Conservation (phyloP, 2,113 vertebrate species). For the Terrapene triunguis region DNA sequence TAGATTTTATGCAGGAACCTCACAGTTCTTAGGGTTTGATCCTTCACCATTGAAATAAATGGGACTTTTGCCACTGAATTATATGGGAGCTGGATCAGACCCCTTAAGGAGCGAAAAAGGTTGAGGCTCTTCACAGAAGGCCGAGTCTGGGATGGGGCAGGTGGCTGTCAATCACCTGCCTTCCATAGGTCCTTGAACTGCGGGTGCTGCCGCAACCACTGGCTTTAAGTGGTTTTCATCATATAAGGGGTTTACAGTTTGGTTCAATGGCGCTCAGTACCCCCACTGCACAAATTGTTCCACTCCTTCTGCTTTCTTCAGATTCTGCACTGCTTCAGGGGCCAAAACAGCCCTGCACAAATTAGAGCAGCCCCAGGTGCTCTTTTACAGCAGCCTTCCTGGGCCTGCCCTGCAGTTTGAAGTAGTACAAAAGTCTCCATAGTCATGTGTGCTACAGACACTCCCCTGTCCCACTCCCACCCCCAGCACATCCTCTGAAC, state of each 20-base stretch:
- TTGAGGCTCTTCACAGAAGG: neutral
- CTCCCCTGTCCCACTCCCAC: neutral
- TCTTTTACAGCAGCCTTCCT: neutral
- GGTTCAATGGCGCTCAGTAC: no score
- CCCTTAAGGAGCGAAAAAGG: neutral
- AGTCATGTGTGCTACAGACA: neutral
- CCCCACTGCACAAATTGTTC: no score
- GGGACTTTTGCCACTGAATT: neutral
- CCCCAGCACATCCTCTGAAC: neutral
- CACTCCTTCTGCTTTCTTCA: neutral
- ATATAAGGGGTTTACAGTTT: no score
- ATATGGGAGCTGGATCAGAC: neutral
- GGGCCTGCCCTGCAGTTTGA: neutral
- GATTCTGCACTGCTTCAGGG: neutral
- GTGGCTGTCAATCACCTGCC: neutral
- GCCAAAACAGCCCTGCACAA: neutral
- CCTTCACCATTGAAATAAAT: neutral
- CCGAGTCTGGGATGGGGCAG: neutral
- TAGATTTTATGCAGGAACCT: neutral
- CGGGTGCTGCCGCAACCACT: no score
- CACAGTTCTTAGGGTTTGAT: neutral
- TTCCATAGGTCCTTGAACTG: no score
- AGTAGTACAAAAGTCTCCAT: neutral
- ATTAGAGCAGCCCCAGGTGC: neutral
- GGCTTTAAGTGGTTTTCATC: no score